A percentile compares a stretch with the other conserved stretches of the same genome.
Conservation (phyloP, 2,113 vertebrate species). For the Stercorarius parasiticus region DNA sequence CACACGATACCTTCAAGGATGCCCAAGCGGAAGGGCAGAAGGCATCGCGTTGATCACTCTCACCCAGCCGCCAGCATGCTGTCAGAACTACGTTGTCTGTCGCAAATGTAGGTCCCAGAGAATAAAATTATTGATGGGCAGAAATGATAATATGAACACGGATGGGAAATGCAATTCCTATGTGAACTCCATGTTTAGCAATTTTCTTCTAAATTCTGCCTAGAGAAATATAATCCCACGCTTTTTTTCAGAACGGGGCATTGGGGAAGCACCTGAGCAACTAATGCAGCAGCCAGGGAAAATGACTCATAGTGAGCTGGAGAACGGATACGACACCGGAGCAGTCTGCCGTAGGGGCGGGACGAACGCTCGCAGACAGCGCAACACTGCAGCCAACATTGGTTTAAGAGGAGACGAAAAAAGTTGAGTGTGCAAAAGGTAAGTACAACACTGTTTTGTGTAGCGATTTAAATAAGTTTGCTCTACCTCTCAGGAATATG, state of each 20-base stretch:
- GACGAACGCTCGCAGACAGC: background rate
- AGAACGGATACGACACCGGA: background rate
- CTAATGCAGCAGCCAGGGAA: no score
- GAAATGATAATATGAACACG: background rate
- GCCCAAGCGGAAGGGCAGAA: background rate
- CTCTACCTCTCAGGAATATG: background rate
- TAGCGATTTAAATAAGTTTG: background rate
- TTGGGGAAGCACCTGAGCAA: rapidly evolving
- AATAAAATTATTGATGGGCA: background rate
- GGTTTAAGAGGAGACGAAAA: background rate
- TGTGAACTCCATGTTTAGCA: background rate
- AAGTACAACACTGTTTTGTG: background rate
- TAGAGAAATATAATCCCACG: background rate
- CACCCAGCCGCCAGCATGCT: background rate
- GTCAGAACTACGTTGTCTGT: background rate
- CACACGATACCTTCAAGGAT: background rate
- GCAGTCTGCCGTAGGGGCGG: background rate
- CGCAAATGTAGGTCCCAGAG: background rate
- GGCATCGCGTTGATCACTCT: background rate
- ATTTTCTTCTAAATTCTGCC: background rate
- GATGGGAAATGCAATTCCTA: background rate
- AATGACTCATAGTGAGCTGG: background rate
- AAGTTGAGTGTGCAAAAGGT: background rate
- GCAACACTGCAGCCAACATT: background rate
- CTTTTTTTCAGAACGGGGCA: background rate